Evolutionary conservation across 2,888 invertebrate species (phyloP), one percentile per base, ranked within the genome.

Genomic region (Anthophora plumipes): DNA sequence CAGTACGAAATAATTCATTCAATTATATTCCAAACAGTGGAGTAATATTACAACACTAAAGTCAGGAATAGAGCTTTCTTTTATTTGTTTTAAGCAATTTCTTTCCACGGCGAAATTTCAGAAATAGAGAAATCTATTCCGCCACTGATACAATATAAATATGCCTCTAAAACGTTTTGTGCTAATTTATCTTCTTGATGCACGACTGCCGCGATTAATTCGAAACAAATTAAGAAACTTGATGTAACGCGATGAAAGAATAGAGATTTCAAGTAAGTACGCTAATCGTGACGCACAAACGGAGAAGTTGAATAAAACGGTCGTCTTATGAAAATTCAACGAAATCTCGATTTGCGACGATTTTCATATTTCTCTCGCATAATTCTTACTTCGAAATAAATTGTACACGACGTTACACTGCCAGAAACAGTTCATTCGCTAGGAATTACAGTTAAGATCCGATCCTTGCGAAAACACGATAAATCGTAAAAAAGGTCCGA

Each of bases 151-250:
- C 61, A 61, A 17, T 8, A 46, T 9, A 46, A 46, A 61, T 61
- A 25, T 25, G 31, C 25, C 25, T 17, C 12, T 46, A 46, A 43
- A 46, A 14, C 25, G 61, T 61, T 61, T n/a, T n/a, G n/a, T 46
- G 25, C 61, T 25, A 46, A 20, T 61, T 61, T 46, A 46, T 46
- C 61, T 61, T 46, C 2, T 1, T 22, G 61, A 46, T 61, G 46
- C 61, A 61, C 61, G 43, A 46, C 17, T 25, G n/a, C 46, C 8
- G 25, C 46, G 61, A 61, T 59, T 59, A 57, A 69, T 55, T 69
- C 69, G 59, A 59, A 59, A 68, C 46, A 43, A 57, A 68, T 68
- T 61, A 61, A 61, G 25, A 61, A 46, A 25, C 43, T 46, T 4
- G 25, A 17, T 9, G 46, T 46, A 61, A 43, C 46, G 11, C 61